Conservation (phyloP, 2,797 vertebrate genomes). For the Danionella dracula region DNA sequence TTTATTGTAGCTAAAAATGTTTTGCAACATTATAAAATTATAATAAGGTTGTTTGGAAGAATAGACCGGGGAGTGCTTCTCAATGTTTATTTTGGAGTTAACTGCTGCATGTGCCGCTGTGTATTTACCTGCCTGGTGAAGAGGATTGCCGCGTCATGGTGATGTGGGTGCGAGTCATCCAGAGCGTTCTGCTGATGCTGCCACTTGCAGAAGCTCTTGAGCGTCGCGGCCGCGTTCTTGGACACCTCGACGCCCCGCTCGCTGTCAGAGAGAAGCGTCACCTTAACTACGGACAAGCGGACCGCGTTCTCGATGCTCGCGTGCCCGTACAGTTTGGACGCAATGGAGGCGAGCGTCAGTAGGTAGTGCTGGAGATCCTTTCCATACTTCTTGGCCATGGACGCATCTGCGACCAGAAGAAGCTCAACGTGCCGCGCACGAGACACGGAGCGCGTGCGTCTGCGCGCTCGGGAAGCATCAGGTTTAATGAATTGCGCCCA, state of each 20-base stretch:
- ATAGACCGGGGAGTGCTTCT: no score
- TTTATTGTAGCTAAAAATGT: no score
- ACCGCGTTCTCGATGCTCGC: slow-evolving; percentile 97
- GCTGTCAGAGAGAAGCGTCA: slow-evolving; percentile 74
- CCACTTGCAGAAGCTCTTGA: slow-evolving; percentile 98
- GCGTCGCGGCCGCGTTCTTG: slow-evolving; percentile 89
- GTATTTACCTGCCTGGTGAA: slow-evolving; percentile 95
- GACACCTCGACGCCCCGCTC: slow-evolving; percentile 85
- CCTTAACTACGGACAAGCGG: slow-evolving; percentile 87
- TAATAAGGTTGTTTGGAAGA: no score
- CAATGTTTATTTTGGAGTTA: no score
- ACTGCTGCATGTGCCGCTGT: background rate
- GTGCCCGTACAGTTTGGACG: slow-evolving; percentile 89
- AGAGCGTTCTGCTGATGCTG: slow-evolving; percentile 92
- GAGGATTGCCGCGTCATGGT: slow-evolving; percentile 94
- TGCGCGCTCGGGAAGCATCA: slow-evolving; percentile 42
- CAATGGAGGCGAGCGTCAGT: slow-evolving; percentile 89
- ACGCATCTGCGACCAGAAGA: slow-evolving; percentile 88
- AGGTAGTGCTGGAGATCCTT: slow-evolving; percentile 89
- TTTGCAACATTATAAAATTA: no score
- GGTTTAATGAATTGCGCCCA: slow-evolving; percentile 42
- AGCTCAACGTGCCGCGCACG: slow-evolving; percentile 91
- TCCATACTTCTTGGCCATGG: slow-evolving; percentile 89
- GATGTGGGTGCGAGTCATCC: slow-evolving; percentile 85
- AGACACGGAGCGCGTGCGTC: slow-evolving; percentile 76